These are phyloP conservation scores for Drosophila gaucha DNA, from an alignment of 2,888 invertebrate species.

Conservation along the genomic window DNA sequence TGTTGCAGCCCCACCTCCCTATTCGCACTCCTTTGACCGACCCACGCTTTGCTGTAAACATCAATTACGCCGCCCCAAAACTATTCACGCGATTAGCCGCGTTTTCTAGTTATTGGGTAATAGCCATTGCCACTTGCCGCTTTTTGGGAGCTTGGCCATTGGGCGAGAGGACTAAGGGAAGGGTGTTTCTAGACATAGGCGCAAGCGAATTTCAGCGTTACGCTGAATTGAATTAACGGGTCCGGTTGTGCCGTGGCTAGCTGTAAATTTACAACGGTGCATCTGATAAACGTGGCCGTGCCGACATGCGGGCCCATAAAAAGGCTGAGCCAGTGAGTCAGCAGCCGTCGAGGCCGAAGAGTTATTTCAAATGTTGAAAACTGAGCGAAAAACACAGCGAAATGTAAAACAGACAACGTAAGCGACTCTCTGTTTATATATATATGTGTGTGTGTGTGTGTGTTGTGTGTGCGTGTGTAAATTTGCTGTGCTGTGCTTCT, in stretches of 20 bases:
- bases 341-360: constrained; percentile 58
- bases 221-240: constrained; percentile 78
- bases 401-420: constrained; percentile 72
- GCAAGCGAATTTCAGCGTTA: constrained; percentile 51
- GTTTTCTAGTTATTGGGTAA: constrained; percentile 75
- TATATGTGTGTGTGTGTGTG: constrained; percentile 11
- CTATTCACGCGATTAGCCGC: constrained; percentile 79
- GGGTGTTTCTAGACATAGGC: constrained; percentile 23
- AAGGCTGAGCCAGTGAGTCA: constrained; percentile 59
- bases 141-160: constrained; percentile 15
- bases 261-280: constrained; percentile 75
- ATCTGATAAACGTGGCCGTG: constrained; percentile 73
- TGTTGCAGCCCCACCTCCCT: neutral
- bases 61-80: constrained; percentile 76
- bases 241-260: constrained; percentile 54
- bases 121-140: constrained; percentile 49
- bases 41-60: constrained; percentile 66
- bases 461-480: constrained; percentile 26
- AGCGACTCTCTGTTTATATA: constrained; percentile 28
- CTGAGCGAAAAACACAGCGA: constrained; percentile 58
- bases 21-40: neutral
- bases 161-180: neutral
- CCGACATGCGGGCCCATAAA: constrained; percentile 56
- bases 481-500: constrained; percentile 46
- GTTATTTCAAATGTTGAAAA: constrained; percentile 70